These are phyloP conservation scores for Pithys albifrons DNA, from an alignment of 2,113 vertebrate species.

Conservation along the genomic window DNA sequence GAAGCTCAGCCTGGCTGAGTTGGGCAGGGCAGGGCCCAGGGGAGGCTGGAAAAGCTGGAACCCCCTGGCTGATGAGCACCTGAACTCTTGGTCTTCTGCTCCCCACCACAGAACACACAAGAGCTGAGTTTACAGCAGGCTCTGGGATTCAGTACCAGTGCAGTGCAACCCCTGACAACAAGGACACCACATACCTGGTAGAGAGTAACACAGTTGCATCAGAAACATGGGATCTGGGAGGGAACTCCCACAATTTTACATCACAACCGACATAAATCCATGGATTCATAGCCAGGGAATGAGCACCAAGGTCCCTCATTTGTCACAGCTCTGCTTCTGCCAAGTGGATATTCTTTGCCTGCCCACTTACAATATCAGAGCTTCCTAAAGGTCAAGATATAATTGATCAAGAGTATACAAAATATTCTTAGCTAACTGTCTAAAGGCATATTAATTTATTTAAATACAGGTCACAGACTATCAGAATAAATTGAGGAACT, in stretches of 20 bases:
- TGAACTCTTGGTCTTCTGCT: not conserved
- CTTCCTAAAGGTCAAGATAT: not conserved
- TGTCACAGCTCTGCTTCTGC: not conserved
- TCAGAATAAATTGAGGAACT: not conserved
- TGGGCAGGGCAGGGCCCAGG: not conserved
- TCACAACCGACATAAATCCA: not conserved
- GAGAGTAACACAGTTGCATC: not conserved
- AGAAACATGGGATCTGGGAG: accelerated
- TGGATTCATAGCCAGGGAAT: not conserved
- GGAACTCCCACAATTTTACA: not conserved
- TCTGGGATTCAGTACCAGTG: not conserved
- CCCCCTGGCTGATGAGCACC: not conserved
- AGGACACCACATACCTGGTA: not conserved
- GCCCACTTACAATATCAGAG: not conserved
- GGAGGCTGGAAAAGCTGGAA: not conserved
- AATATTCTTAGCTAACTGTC: not conserved
- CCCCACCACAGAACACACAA: not conserved
- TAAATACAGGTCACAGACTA: not conserved
- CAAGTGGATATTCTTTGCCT: not conserved
- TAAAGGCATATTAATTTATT: not conserved
- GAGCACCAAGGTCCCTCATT: not conserved
- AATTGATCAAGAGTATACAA: not conserved
- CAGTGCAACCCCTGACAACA: not conserved
- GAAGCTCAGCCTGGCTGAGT: too few species aligned
- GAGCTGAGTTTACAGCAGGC: not conserved